Percentiles rank a stretch among this genome's conserved stretches.
Conservation (phyloP, 2,888 invertebrate genomes). For the Uropetala carovei region DNA sequence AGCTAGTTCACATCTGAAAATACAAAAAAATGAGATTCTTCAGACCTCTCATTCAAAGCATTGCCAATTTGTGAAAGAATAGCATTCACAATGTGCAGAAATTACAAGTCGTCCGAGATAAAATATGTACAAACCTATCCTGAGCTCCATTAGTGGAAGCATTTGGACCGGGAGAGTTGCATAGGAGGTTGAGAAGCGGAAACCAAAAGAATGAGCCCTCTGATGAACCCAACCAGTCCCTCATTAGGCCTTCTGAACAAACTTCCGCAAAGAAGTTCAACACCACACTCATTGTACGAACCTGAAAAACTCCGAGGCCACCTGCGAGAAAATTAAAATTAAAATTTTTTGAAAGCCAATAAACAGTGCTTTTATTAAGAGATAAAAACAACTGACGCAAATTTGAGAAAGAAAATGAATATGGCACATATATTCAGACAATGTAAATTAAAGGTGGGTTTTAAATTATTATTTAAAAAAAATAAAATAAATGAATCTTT, state of each 20-base stretch:
- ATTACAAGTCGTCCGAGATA: no score
- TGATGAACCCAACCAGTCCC: slow-evolving; percentile 90
- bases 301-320: slow-evolving; percentile 77
- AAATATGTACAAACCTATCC: not conserved
- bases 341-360: not conserved
- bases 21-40: not conserved
- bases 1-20: slow-evolving; percentile 67
- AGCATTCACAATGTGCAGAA: not conserved
- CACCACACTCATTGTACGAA: slow-evolving; percentile 81
- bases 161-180: slow-evolving; percentile 74
- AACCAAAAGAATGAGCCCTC: slow-evolving; percentile 92
- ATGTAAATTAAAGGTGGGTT: not conserved
- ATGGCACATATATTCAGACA: no score
- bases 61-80: no score
- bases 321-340: slow-evolving; percentile 68
- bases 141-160: slow-evolving; percentile 20
- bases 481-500: not conserved
- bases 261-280: slow-evolving; percentile 90
- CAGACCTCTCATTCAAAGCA: no score
- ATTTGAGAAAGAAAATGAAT: no score
- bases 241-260: slow-evolving; percentile 87
- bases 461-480: not conserved
- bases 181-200: slow-evolving; percentile 86
- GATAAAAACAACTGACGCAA: no score
- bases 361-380: no score